Conservation (phyloP, 2,888 invertebrate genomes). For the Leptogaster cylindrica region DNA sequence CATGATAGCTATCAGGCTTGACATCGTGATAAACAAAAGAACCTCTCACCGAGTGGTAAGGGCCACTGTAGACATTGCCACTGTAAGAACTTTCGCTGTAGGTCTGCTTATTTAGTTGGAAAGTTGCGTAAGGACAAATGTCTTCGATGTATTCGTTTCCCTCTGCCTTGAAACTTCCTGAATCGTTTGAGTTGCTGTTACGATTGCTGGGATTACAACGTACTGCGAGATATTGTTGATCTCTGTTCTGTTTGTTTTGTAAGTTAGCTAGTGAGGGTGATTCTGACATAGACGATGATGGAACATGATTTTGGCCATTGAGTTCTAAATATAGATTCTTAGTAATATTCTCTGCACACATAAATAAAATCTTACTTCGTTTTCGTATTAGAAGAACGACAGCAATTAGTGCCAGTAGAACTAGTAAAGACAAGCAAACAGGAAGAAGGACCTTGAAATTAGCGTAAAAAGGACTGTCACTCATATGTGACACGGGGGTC, state of each 20-base stretch:
- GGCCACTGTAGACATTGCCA: constrained; percentile 85
- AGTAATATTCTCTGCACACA: background rate
- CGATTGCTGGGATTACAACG: constrained; percentile 66
- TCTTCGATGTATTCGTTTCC: constrained; percentile 85
- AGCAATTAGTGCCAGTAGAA: constrained; percentile 70
- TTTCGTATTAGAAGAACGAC: constrained; percentile 74
- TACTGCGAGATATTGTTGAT: constrained; percentile 78
- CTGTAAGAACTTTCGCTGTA: constrained; percentile 91
- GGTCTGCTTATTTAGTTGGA: constrained; percentile 84
- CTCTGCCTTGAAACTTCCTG: constrained; percentile 66
- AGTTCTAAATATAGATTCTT: constrained; percentile 57
- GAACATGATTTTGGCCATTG: constrained; percentile 61
- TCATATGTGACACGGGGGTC: constrained; percentile 72
- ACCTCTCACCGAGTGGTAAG: constrained; percentile 83
- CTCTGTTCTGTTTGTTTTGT: constrained; percentile 81
- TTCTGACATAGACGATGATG: constrained; percentile 69
- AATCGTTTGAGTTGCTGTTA: constrained; percentile 62
- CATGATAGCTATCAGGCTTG: constrained; percentile 67
- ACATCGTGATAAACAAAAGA: constrained; percentile 91
- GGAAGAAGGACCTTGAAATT: constrained; percentile 70
- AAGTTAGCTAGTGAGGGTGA: constrained; percentile 79
- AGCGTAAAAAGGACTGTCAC: constrained; percentile 70
- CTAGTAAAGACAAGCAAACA: constrained; percentile 71
- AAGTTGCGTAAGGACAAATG: constrained; percentile 91
- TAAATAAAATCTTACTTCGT: constrained; percentile 67